Evolutionary conservation across 2,113 vertebrate species (phyloP), one percentile per base, ranked within the genome.

Genomic region (Guaruba guarouba): DNA sequence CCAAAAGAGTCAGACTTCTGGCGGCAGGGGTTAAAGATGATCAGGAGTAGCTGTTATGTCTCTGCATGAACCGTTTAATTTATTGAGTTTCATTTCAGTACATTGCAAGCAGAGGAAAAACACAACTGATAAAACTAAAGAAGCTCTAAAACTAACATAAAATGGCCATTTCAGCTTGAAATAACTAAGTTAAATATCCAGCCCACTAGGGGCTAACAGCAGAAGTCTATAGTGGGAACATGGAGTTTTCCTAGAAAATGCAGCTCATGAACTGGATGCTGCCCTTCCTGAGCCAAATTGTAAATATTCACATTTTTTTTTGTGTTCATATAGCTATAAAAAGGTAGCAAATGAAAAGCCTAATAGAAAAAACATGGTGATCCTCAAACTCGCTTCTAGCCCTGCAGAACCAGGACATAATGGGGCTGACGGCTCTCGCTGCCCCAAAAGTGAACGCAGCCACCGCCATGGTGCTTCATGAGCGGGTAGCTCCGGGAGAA

Each of bases 381-480:
- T 85, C n/a, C 23, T 70, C 52, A 35, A 29, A 73, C 35, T 46
- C n/a, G 15, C 11, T 41, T 81, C 43, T 67, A 22, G 9, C 24
- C 61, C 22, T 37, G 18, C 44, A 81, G 62, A 83, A 44, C 20
- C 33, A 64, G 1, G 8, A 68, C 27, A 24, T 44, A 81, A 86
- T 10, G 29, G n/a, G 16, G 14, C 33, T 76, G 51, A 37, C 0
- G 17, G 55, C 9, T 88, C 44, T 46, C 37, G 23, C 13, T 35
- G 44, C 41, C 62, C 37, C 75, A 82, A 33, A 80, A 82, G 17
- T 35, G 41, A 88, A 31, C 29, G 35, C 4, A 76, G 48, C 11
- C 64, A 49, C 33, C 1, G 5, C 44, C 0, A 0, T 18, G 35
- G 66, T 44, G 46, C 49, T 62, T 68, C 19, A 29, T 0, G 0